Evolutionary conservation across 2,113 vertebrate genomes (phyloP), one percentile per base, ranked within the genome.

Genomic region (Hippotragus niger): DNA sequence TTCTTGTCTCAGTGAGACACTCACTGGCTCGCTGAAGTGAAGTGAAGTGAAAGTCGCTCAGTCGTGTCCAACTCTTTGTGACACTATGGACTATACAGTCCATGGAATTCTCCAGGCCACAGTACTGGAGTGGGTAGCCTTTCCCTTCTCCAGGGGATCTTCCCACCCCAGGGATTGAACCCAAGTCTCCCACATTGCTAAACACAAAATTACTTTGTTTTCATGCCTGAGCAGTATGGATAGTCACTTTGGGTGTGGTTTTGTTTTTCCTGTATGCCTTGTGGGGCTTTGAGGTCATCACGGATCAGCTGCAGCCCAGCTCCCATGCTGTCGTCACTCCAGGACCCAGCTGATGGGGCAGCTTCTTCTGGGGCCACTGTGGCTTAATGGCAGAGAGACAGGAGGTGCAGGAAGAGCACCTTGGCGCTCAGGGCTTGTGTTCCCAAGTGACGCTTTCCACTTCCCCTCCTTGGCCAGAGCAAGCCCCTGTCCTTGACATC

Each of bases 311-410:
- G 36, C 36, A 27, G 27, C 52, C 29, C 55, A 8, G n/a, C 71
- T 40, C 19, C 21, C 29, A 0, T 27, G n/a, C 62, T 11, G 0
- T 17, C 27, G 1, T 60, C 62, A 3, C 52, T 17, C 67, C 19
- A 15, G 74, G 74, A 11, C 17, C 57, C 11, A 23, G 33, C 74
- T 19, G 17, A 14, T 2, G 7, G 58, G 10, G 36, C 31, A 25
- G 71, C 58, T 52, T 33, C 71, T 50, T 33, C 82, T 57, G 7
- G 11, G 47, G 45, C 11, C 57, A 9, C 52, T 15, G 40, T 45
- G 47, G 94, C 94, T 36, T 15, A 11, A 23, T 62, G 52, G 47
- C 45, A 36, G 82, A 62, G 93, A 50, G 50, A 43, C 19, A 33
- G 17, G 76, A 67, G 45, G 45, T 36, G 78, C 64, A 17, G 43